Conservation (phyloP, 2,888 invertebrate genomes). For the Achlya flavicornis region DNA sequence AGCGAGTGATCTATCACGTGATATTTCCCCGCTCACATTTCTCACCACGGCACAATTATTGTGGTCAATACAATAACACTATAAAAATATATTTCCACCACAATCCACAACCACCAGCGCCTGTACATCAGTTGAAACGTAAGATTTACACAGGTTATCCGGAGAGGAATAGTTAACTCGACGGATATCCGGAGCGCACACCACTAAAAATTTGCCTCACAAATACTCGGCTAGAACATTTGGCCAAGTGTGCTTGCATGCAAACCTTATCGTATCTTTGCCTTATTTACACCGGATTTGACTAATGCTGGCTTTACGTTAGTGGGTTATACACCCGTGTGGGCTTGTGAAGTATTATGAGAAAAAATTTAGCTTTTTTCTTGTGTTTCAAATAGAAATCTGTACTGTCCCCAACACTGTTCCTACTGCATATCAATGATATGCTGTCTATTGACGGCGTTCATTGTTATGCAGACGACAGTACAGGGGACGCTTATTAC, state of each 20-base stretch:
- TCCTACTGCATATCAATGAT: too few species aligned
- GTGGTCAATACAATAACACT: too few species aligned
- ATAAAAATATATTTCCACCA: too few species aligned
- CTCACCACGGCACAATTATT: too few species aligned
- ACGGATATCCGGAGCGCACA: constrained; percentile 61
- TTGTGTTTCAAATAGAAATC: too few species aligned
- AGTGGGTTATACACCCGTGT: neutral
- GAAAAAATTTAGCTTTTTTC: neutral
- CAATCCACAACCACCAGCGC: constrained; percentile 26
- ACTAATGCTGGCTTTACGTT: neutral
- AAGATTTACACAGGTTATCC: constrained; percentile 81
- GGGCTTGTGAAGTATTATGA: neutral
- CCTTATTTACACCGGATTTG: constrained; percentile 6
- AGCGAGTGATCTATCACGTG: too few species aligned
- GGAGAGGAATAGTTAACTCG: constrained; percentile 66
- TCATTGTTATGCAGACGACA: too few species aligned
- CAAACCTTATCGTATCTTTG: neutral
- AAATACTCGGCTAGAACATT: constrained; percentile 50
- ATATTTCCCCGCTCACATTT: too few species aligned
- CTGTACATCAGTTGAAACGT: constrained; percentile 67
- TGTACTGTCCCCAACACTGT: too few species aligned
- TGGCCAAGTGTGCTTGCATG: constrained; percentile 14
- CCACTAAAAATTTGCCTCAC: constrained; percentile 72
- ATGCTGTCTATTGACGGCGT: too few species aligned
- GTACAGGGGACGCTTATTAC: too few species aligned